Percentiles rank a stretch among this genome's conserved stretches.
These are phyloP conservation scores for Nyctibius bracteatus DNA, from an alignment of 2,113 vertebrate species.

Conservation along the genomic window DNA sequence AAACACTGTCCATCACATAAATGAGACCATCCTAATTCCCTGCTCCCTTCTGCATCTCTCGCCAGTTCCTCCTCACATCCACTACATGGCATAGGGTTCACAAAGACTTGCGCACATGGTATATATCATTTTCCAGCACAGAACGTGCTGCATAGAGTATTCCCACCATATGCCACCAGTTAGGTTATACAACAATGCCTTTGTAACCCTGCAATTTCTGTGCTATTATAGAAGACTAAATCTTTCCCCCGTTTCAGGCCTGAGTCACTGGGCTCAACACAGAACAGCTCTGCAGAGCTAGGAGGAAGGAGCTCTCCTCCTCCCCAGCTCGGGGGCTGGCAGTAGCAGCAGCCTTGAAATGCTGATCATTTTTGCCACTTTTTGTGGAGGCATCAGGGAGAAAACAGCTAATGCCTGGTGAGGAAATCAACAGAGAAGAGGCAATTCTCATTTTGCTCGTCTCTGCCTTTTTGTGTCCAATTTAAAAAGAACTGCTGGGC, in stretches of 20 bases:
- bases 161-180: neutral
- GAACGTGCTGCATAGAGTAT: neutral
- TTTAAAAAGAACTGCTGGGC: neutral
- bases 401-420: slow-evolving; percentile 42
- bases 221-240: neutral
- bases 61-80: neutral
- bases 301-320: slow-evolving; percentile 6
- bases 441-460: neutral
- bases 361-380: slow-evolving; percentile 10
- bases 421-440: slow-evolving; percentile 15
- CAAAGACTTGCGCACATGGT: neutral
- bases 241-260: neutral
- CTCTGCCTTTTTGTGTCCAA: slow-evolving; percentile 1
- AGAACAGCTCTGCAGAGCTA: neutral
- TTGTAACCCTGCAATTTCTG: neutral
- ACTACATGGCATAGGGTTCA: neutral
- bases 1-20: neutral
- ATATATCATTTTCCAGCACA: neutral
- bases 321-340: neutral
- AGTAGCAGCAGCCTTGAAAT: slow-evolving; percentile 5
- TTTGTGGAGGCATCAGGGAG: slow-evolving; percentile 28
- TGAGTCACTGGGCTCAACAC: neutral
- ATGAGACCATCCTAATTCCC: neutral
- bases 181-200: neutral
- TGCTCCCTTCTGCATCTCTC: neutral